phyloP scores from a whole-genome alignment of 1,140 invertebrate genomes.

The Bombus polaris region DNA sequence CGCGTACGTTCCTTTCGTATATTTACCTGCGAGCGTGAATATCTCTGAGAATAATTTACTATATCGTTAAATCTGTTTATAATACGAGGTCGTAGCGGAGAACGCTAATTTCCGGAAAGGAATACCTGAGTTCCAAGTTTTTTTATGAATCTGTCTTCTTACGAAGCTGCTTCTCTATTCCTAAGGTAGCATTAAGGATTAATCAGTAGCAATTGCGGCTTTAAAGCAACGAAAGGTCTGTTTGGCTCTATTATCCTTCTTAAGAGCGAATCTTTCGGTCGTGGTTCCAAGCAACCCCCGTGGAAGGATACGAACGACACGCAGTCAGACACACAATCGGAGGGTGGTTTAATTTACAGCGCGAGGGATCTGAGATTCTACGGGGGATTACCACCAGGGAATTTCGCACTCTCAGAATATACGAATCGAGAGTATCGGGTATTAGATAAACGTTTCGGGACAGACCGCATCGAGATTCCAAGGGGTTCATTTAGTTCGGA shows the following conservation, averaged over 20 bases:
- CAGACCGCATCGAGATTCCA: conserved; percentile 61
- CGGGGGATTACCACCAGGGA: conserved; percentile 63
- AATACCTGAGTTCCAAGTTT: neutral
- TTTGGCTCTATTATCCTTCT: neutral
- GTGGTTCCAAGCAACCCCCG: neutral
- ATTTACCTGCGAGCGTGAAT: neutral
- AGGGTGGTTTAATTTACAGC: conserved; percentile 67
- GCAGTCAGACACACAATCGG: conserved; percentile 54
- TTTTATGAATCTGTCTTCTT: no score
- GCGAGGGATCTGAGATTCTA: conserved; percentile 54
- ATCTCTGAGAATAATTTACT: neutral
- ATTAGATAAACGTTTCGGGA: conserved; percentile 71
- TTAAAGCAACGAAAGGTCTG: no score
- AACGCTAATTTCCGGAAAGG: neutral
- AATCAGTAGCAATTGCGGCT: neutral
- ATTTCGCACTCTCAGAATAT: conserved; percentile 67
- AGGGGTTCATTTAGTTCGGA: conserved; percentile 57
- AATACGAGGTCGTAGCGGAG: neutral
- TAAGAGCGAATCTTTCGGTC: neutral
- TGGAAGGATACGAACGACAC: conserved; percentile 45
- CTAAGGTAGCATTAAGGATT: neutral
- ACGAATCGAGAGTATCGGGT: conserved; percentile 43
- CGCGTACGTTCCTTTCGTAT: neutral
- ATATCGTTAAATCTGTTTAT: neutral
- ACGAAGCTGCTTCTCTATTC: no score